Evolutionary conservation across 2,797 vertebrate genomes (phyloP), one percentile per base, ranked within the genome.

Genomic region (Ceryle rudis): DNA sequence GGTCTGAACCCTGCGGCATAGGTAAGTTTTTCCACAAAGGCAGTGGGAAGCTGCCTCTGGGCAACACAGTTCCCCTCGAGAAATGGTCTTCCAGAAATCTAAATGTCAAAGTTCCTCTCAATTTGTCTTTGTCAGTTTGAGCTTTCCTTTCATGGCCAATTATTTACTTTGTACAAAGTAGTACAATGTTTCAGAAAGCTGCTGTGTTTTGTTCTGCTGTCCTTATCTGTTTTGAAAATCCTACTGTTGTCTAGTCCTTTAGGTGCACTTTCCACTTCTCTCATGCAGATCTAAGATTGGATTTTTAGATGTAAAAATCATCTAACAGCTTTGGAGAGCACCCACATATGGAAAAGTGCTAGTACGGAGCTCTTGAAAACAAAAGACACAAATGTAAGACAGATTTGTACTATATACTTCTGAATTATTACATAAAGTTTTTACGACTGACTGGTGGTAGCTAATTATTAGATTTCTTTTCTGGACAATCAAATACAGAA

Each of bases 401-500:
- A 51, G 31, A 71, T 49, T 89, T 90, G 69, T 54, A 82, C 78
- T 92, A n/a, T 77, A 58, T 20, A 57, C 33, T 49, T 94, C 75
- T 95, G 19, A 71, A 86, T 44, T 70, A 70, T 52, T 86, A 80
- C 7, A 47, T 23, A 29, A 6, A 26, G 52, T 62, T 73, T 87
- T 93, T 72, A 79, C 5, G 12, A 72, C 18, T 82, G 73, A 84
- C 52, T 35, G 89, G 41, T 11, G 49, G 47, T 13, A 90, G 74
- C 47, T 81, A 42, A 61, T 89, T 41, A 81, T 23, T 49, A 89
- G 33, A 72, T 37, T 84, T 51, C 49, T 83, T 35, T 84, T 75
- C 71, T 70, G 60, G 89, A 93, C 80, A 95, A 47, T 57, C 57
- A 74, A 85, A 91, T 44, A 35, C 21, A 86, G 72, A 90, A 85